Base-by-base conservation (phyloP, 1,140 invertebrate species). In the Samia ricini region DNA sequence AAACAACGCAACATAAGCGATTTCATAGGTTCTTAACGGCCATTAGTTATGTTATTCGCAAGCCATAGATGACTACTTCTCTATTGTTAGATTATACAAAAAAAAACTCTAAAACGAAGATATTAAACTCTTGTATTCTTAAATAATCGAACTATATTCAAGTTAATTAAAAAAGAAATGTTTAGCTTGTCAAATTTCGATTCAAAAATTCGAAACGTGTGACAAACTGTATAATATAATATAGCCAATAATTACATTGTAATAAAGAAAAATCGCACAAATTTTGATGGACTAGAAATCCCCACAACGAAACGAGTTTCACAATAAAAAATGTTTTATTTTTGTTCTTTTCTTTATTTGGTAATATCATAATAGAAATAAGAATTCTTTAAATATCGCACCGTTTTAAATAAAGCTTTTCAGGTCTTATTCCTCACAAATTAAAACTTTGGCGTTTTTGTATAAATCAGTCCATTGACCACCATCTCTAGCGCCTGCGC, bases 201-300 rank as follows among this genome's bases (percentile, higher is more conserved):
- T 42, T 15, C 12, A 15, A 1, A 12, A 42, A 50, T 33, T 29
- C 29, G 56, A 23, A 50, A 22, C 57, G 18, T 50, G 22, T 50
- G 22, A 49, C 29, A 64, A 66, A 68, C 71, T 42, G 71, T 73
- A 72, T 76, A 69, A 73, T n/a, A n/a, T n/a, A n/a, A n/a, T n/a
- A n/a, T 79, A 76, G 75, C 79, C 83, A 78, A 83, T 84, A 78
- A 59, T 20, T 48, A 49, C 71, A 78, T 77, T 69, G 77, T 66
- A 81, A 81, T 77, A 76, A 73, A 82, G 82, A 74, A 83, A 63
- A 61, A 60, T 68, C 60, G 75, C 76, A 70, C 79, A 66, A 86
- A 87, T 84, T 88, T 87, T 81, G 83, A 85, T 81, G 83, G 87
- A 89, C 85, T 89, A 89, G 85, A 89, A 83, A n/a, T n/a, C n/a